These are phyloP conservation scores for Chaetodon auriga DNA, from an alignment of 2,113 vertebrate species.

Conservation along the genomic window DNA sequence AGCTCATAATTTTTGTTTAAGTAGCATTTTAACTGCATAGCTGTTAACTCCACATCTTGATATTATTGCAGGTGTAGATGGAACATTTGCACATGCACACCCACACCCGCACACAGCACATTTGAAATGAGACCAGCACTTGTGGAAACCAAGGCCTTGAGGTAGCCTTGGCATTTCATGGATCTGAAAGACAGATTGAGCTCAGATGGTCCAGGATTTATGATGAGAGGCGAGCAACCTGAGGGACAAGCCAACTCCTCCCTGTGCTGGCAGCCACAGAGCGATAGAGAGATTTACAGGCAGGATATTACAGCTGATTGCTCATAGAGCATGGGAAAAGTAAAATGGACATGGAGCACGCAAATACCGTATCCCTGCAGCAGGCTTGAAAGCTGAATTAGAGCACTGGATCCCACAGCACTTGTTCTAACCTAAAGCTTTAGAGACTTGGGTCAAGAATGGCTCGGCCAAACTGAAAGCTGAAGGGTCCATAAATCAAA, in stretches of 20 bases:
- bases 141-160: constrained; percentile 52
- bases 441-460: constrained; percentile 24
- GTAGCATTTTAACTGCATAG: not conserved
- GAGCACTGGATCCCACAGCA: constrained; percentile 8
- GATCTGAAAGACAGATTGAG: constrained; percentile 66
- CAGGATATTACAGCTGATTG: constrained; percentile 61
- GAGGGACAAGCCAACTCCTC: constrained; percentile 66
- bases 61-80: constrained; percentile 29
- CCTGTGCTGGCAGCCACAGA: constrained; percentile 40
- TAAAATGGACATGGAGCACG: constrained; percentile 19
- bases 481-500: constrained; percentile 53
- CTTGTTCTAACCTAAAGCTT: constrained; percentile 38
- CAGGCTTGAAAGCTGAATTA: constrained; percentile 10
- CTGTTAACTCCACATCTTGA: not conserved
- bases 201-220: constrained; percentile 72
- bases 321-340: constrained; percentile 58
- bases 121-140: constrained; percentile 53
- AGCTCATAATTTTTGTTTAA: too few relatives aligned
- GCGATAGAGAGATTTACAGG: constrained; percentile 67
- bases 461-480: constrained; percentile 34
- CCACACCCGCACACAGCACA: constrained; percentile 9
- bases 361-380: constrained; percentile 8
- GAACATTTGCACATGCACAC: not conserved
- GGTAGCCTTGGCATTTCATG: constrained; percentile 70
- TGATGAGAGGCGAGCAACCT: constrained; percentile 60